phyloP scores from a whole-genome alignment of 1,140 invertebrate genomes.

The Cepaea nemoralis region DNA sequence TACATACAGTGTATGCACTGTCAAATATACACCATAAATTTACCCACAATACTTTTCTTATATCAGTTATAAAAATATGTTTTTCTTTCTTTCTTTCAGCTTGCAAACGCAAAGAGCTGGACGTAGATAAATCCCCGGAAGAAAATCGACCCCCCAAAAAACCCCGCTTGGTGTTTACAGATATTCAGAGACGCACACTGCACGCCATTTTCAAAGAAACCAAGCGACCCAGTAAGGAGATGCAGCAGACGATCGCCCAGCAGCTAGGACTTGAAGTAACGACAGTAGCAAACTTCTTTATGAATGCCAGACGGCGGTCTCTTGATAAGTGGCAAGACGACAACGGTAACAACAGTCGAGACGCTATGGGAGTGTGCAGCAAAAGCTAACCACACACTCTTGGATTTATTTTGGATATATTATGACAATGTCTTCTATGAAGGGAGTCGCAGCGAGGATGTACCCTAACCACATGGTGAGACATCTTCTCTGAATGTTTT shows the following conservation, averaged over 20 bases:
- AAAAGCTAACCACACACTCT: conserved; percentile 51
- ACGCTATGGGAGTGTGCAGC: conserved; percentile 54
- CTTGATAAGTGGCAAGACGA: conserved; percentile 99
- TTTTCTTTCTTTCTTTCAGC: conserved; percentile 75
- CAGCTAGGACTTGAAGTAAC: conserved; percentile 97
- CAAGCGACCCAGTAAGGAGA: conserved; percentile 99
- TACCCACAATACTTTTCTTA: no score
- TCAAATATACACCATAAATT: no score
- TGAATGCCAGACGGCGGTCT: conserved; percentile 97
- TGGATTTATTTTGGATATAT: no score
- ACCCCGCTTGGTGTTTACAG: conserved; percentile 99
- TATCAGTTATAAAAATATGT: no score
- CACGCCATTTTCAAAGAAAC: conserved; percentile 97
- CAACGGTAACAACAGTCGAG: conserved; percentile 67
- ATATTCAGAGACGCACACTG: conserved; percentile 98
- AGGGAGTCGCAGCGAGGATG: background rate
- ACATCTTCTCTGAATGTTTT: conserved; percentile 5
- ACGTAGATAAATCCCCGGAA: conserved; percentile 72
- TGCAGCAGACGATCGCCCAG: conserved; percentile 99
- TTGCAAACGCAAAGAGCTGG: conserved; percentile 98
- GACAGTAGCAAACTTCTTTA: conserved; percentile 99
- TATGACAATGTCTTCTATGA: background rate
- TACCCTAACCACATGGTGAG: background rate
- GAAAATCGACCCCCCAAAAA: conserved; percentile 82
- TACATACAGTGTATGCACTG: no score